Evolutionary conservation across 2,797 vertebrate species (phyloP).

Genomic region (Ctenosaura bakeri): DNA sequence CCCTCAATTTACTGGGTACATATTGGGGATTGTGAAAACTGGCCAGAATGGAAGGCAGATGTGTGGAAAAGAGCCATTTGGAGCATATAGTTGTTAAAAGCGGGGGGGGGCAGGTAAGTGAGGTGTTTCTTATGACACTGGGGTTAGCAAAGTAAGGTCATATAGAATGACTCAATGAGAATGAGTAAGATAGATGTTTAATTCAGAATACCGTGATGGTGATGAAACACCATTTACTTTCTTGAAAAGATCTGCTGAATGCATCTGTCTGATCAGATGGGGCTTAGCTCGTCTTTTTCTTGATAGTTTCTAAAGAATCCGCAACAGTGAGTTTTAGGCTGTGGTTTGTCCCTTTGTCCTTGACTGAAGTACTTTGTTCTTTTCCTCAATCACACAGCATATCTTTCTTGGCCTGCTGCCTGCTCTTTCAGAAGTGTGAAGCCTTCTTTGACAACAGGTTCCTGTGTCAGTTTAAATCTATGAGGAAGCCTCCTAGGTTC

Average conservation of each 20-base stretch:
- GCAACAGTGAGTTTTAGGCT: neutral
- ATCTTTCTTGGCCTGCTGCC: slow-evolving; percentile 15
- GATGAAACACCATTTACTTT: slow-evolving; percentile 29
- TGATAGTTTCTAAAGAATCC: neutral
- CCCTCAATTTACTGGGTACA: neutral
- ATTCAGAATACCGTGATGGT: neutral
- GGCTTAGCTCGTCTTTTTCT: neutral
- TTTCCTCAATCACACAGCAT: neutral
- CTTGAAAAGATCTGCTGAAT: slow-evolving; percentile 22
- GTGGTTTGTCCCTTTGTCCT: neutral
- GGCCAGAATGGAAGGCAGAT: neutral
- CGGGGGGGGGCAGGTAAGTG: no score
- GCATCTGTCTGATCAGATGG: slow-evolving; percentile 14
- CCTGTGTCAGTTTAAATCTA: slow-evolving; percentile 43
- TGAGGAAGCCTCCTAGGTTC: slow-evolving; percentile 35
- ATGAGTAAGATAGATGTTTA: slow-evolving; percentile 30
- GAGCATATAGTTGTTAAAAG: neutral
- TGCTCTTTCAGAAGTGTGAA: slow-evolving; percentile 33
- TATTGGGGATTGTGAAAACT: neutral
- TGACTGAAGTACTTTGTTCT: neutral
- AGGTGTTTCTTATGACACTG: neutral
- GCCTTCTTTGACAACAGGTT: slow-evolving; percentile 36
- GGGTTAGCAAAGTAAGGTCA: neutral
- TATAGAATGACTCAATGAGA: neutral
- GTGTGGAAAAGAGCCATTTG: neutral